Percentiles rank a stretch among this genome's conserved stretches.
Evolutionary conservation across 2,113 vertebrate genomes (phyloP).

Genomic region (Xiphophorus hellerii): DNA sequence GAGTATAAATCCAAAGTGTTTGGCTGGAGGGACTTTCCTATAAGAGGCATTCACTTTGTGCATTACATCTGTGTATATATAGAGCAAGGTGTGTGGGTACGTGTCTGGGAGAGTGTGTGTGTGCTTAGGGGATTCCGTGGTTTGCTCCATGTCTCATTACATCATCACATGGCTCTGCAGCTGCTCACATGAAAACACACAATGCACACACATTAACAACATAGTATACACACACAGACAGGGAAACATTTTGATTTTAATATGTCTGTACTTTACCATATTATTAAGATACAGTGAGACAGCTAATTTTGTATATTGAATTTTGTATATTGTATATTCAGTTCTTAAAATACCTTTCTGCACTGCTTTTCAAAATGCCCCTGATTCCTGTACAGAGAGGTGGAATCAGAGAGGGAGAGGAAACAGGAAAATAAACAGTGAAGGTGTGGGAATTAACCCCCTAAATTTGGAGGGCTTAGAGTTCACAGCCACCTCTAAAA

Average conservation of each 20-base stretch:
- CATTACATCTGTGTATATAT: slow-evolving; percentile 11
- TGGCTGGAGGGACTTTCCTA: slow-evolving; percentile 45
- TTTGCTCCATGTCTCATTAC: slow-evolving; percentile 50
- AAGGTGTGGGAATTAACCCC: too few relatives aligned
- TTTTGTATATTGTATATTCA: too few relatives aligned
- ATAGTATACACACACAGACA: slow-evolving; percentile 8
- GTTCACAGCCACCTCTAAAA: too few relatives aligned
- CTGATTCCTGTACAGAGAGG: too few relatives aligned
- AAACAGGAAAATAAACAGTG: too few relatives aligned
- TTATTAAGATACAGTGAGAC: slow-evolving; percentile 21
- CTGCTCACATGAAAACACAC: slow-evolving; percentile 16
- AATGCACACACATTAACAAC: slow-evolving; percentile 3
- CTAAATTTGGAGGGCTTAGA: too few relatives aligned
- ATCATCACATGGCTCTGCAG: slow-evolving; percentile 54
- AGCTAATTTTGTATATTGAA: slow-evolving; percentile 17
- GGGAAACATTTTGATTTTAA: slow-evolving; percentile 1
- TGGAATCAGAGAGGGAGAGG: too few relatives aligned
- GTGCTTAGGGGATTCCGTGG: slow-evolving; percentile 49
- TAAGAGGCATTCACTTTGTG: slow-evolving; percentile 32
- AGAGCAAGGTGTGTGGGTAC: not conserved
- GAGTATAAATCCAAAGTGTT: slow-evolving; percentile 40
- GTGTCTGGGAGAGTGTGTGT: slow-evolving; percentile 4
- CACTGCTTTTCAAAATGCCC: too few relatives aligned
- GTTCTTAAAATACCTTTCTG: too few relatives aligned
- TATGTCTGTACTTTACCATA: not conserved